Base-by-base conservation (phyloP, 53 echinoderm and acorn worm genomes). In the Temnopleurus reevesii region DNA sequence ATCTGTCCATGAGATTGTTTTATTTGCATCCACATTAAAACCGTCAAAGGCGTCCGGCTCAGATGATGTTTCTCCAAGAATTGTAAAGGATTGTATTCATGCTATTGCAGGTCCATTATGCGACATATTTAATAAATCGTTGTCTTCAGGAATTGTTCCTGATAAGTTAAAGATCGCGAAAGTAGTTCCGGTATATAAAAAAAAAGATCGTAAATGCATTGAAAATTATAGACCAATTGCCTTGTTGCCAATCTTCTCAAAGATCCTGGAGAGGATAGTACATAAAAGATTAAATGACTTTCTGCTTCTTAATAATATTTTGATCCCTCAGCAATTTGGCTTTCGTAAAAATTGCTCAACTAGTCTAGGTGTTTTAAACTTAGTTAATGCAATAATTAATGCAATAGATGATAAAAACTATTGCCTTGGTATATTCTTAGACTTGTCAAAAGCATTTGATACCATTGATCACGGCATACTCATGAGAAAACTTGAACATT, bases 161-260 rank as follows among this genome's bases (percentile, higher is more conserved):
- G n/a, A 59, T 21, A 59, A 59, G 59, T 59, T 59, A n/a, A 59
- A 59, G 21, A 59, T 59, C 12, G 59, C 59, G n/a, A 59, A 59
- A 59, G 59, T n/a, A n/a, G 59, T 59, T 59, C 59, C 59, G n/a
- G 59, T 59, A 59, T 59, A 59, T 21, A 59, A 59, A 59, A n/a
- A 2, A 23, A 59, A 59, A n/a, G n/a, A n/a, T n/a, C n/a, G n/a
- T n/a, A n/a, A n/a, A n/a, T n/a, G n/a, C n/a, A n/a, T n/a, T n/a
- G n/a, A n/a, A n/a, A n/a, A n/a, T n/a, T n/a, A n/a, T n/a, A n/a
- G n/a, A n/a, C n/a, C n/a, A n/a, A n/a, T n/a, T n/a, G n/a, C n/a
- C n/a, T n/a, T n/a, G n/a, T n/a, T n/a, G n/a, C n/a, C n/a, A n/a
- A n/a, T n/a, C n/a, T n/a, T n/a, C n/a, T n/a, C n/a, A n/a, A n/a